Percentiles rank a stretch among this genome's conserved stretches.
These are phyloP conservation scores for Cottoperca gobio DNA, from an alignment of 2,797 vertebrate genomes.

Conservation along the genomic window DNA sequence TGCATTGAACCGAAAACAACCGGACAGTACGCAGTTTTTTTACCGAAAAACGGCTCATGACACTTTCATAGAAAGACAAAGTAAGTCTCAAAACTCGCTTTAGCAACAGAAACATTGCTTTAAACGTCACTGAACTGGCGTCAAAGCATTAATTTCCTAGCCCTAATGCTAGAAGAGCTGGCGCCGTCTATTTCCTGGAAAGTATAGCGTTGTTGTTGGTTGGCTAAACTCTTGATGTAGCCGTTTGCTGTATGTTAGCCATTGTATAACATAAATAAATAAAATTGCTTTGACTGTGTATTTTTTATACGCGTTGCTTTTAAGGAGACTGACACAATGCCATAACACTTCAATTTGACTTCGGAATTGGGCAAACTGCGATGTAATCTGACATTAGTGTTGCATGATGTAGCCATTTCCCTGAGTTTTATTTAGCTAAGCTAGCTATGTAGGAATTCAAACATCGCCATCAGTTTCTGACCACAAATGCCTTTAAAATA, in stretches of 20 bases:
- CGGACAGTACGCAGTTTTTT: constrained; percentile 2
- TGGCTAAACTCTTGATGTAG: constrained; percentile 20
- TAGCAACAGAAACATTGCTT: rapidly evolving
- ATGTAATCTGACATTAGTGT: constrained; percentile 5
- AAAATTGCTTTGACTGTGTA: too few relatives aligned
- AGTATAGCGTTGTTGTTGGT: background rate
- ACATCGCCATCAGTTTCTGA: background rate
- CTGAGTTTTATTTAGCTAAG: background rate
- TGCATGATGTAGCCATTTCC: constrained; percentile 49
- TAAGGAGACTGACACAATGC: rapidly evolving
- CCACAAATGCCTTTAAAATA: background rate
- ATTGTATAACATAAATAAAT: background rate
- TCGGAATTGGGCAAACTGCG: background rate
- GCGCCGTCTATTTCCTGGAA: constrained; percentile 62
- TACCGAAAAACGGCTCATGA: constrained; percentile 61
- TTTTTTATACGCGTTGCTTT: rapidly evolving
- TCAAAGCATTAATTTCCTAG: constrained; percentile 25
- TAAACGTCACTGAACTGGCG: background rate
- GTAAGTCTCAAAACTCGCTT: constrained; percentile 47
- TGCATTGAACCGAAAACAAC: constrained; percentile 61
- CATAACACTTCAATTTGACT: background rate
- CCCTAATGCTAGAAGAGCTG: constrained; percentile 10
- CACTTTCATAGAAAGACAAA: constrained; percentile 43
- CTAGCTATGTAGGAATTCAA: background rate
- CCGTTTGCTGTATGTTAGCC: constrained; percentile 17